These are phyloP conservation scores for Drosophila borborema DNA, from an alignment of 2,888 invertebrate genomes.

Conservation along the genomic window DNA sequence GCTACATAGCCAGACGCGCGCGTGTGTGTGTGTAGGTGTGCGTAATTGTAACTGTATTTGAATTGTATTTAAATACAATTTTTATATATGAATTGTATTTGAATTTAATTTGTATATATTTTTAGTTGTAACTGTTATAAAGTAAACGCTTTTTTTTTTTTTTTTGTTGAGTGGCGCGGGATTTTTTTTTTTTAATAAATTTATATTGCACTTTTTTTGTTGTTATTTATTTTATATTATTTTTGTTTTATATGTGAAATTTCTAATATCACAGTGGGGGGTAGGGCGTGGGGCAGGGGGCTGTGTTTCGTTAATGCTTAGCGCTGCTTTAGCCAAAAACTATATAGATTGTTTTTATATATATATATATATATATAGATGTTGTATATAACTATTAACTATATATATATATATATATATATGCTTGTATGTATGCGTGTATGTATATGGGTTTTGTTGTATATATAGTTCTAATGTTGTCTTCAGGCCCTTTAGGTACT, in stretches of 20 bases:
- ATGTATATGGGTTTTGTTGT: constrained; percentile 54
- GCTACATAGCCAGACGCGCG: constrained; percentile 19
- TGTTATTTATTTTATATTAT: constrained; percentile 1
- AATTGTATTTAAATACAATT: constrained; percentile 12
- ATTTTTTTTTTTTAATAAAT: constrained; percentile 7
- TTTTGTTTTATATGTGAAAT: constrained; percentile 54
- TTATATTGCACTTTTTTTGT: constrained; percentile 49
- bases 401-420: constrained; percentile 47
- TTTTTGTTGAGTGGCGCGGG: constrained; percentile 24
- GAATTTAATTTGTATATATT: background rate
- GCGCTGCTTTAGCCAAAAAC: constrained; percentile 46
- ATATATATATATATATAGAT: constrained; percentile 47
- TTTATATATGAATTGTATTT: constrained; percentile 6
- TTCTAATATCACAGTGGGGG: constrained; percentile 65
- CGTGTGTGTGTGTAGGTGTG: background rate
- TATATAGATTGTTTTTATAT: constrained; percentile 38
- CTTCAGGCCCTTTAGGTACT: constrained; percentile 78
- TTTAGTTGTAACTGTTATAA: constrained; percentile 22
- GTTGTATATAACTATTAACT: constrained; percentile 54
- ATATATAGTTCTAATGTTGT: constrained; percentile 65
- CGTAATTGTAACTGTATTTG: constrained; percentile 7
- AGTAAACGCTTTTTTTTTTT: constrained; percentile 35
- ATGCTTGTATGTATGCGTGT: constrained; percentile 40
- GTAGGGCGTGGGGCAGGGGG: constrained; percentile 32
- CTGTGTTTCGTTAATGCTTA: constrained; percentile 14